These are phyloP conservation scores for Diadophis punctatus DNA, from an alignment of 2,113 vertebrate species.

Conservation along the genomic window DNA sequence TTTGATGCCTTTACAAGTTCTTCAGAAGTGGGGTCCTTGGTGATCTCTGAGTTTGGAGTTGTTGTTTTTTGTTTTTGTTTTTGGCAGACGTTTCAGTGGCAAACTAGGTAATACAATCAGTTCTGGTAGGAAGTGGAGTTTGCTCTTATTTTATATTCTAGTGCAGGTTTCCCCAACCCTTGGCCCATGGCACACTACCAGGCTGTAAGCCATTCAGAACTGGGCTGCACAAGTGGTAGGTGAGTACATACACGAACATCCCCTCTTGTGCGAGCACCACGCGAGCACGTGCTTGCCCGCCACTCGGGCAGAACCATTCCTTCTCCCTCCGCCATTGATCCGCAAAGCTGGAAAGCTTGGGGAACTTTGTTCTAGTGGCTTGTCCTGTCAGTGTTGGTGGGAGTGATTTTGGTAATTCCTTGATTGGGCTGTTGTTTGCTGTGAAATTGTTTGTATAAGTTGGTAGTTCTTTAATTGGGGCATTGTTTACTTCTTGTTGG, in stretches of 20 bases:
- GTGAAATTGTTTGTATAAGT: not conserved
- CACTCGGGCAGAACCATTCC: not conserved
- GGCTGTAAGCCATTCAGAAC: not conserved
- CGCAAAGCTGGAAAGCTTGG: not conserved
- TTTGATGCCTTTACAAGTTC: not conserved
- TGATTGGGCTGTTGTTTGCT: not conserved
- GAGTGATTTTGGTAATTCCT: not conserved
- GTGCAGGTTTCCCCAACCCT: not conserved
- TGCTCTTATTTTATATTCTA: not conserved
- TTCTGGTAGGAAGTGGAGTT: not conserved
- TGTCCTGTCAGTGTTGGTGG: not conserved
- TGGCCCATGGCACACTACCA: too few species aligned
- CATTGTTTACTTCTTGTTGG: not conserved
- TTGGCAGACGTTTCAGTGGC: not conserved
- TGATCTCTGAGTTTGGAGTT: not conserved
- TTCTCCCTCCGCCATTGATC: not conserved
- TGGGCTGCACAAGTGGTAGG: not conserved
- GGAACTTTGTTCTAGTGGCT: not conserved
- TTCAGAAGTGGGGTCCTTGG: not conserved
- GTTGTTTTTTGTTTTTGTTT: too few species aligned
- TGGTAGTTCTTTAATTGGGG: not conserved
- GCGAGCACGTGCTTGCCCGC: fast-evolving
- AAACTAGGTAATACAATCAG: not conserved
- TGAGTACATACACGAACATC: not conserved
- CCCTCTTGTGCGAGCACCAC: not conserved